Percentiles rank a stretch among this genome's conserved stretches.
Conservation (phyloP, 2,797 vertebrate species). For the Gambelia wislizenii region DNA sequence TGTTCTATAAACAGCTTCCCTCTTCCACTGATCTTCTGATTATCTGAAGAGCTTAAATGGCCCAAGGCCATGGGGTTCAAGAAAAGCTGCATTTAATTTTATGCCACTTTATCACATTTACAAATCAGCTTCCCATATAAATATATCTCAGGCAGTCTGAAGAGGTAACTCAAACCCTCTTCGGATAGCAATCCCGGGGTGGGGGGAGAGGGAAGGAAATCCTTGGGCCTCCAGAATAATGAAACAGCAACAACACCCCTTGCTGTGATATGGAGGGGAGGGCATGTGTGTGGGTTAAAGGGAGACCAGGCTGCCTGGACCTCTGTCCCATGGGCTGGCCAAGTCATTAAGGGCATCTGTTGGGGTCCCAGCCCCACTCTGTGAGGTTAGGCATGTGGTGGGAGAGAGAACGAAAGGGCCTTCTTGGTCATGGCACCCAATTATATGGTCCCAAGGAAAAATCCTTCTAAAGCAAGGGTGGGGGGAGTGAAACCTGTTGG, state of each 20-base stretch:
- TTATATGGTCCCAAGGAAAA: background rate
- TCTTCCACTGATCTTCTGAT: background rate
- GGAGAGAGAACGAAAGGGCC: background rate
- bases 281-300: too few relatives aligned
- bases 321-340: background rate
- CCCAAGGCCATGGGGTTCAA: conserved; percentile 1
- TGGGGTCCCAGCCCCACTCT: background rate
- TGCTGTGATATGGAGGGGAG: background rate
- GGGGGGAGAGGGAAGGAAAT: background rate
- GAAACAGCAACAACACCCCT: background rate
- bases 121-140: conserved; percentile 21
- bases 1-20: background rate
- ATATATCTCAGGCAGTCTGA: conserved; percentile 15
- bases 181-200: background rate
- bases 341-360: background rate
- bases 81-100: conserved; percentile 23
- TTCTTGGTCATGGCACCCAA: too few relatives aligned
- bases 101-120: conserved; percentile 27
- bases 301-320: background rate
- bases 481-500: too few relatives aligned
- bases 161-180: background rate
- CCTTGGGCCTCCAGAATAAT: background rate
- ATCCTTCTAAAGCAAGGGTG: too few relatives aligned
- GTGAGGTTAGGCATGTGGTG: background rate
- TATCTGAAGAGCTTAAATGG: conserved; percentile 9